Base-by-base conservation (phyloP, 2,888 invertebrate species). In the Polydrusus cervinus region DNA sequence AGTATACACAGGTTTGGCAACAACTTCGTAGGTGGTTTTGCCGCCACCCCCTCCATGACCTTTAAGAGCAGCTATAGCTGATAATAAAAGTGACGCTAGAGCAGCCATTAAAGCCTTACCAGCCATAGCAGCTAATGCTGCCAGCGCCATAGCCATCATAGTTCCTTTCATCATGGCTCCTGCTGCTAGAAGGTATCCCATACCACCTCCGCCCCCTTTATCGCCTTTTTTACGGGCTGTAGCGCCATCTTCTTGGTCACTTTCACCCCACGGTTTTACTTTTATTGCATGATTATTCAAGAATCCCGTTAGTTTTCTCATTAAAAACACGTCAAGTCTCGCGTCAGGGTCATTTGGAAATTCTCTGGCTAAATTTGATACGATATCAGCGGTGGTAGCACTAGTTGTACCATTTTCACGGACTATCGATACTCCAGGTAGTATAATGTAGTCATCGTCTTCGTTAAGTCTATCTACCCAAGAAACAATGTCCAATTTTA, bases 81-180 rank as follows among this genome's bases (percentile, higher is more conserved):
- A 93, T 0, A 95, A 87, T 79, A 94, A 90, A 0, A 95, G 88
- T 0, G 95, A 93, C 90, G 94, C 92, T 76, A 95, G 84, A 0
- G 93, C 93, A 0, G 94, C 93, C 92, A 94, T 93, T 30, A 95
- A 84, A 0, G 95, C 95, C 84, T 95, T 95, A 11, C 94, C 94
- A 5, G 94, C 94, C 30, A 95, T 87, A 68, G 93, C 87, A 0
- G 94, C 94, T 3, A 95, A 86, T 0, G 91, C 93, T 9, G 93
- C 93, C 71, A 94, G 86, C 9, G 91, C 94, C 20, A 94, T 83
- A 0, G 94, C 92, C 86, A 93, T 90, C 1, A 94, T 84, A 0
- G 93, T 93, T 78, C 94, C 93, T 89, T 89, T 89, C 87, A 90
- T 89, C 89, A 90, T 89, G 82, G 89, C 85, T 10, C 87, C 85